Base-by-base conservation (phyloP, 2,113 vertebrate genomes). In the Arenaria interpres region DNA sequence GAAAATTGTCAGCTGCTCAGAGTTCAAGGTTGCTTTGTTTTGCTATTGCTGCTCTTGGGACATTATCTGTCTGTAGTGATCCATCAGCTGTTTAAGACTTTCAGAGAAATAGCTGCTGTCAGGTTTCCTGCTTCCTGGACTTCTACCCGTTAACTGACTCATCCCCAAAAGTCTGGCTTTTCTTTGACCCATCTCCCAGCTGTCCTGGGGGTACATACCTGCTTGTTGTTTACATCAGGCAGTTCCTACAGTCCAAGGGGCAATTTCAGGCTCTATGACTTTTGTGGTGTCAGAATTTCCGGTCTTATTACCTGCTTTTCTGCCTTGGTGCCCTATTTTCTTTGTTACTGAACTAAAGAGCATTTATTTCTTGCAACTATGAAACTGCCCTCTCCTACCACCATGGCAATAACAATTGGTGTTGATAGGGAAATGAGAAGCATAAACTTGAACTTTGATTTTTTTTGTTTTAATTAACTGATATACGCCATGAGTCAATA, bases 231-330 rank as follows among this genome's bases (percentile, higher is more conserved):
- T 30, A 10, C 7, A 27, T 12, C 3, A 2, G 15, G n/a, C 16
- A 72, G 3, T 28, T 81, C 33, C n/a, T 89, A 22, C 22, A 63
- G 15, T 37, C 33, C 4, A 1, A 33, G 18, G 3, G 54, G 9
- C 7, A 56, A 1, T 53, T 32, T 53, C 9, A 5, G 22, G 25
- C 14, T 28, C 22, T 9, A 1, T 10, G 22, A 30, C 60, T 68
- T 87, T 12, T 0, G 0, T 14, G 12, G 9, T 2, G 3, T 41
- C 57, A 23, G 5, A 2, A 27, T 88, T 92, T 85, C 57, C 10
- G 19, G 16, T 21, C 43, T 71, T 54, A 5, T 8, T 53, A 7
- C 28, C 23, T 17, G 3, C 8, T 73, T 68, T 84, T 81, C 64
- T 90, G 39, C 11, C 43, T 68, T 14, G 8, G 9, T 73, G 6